Base-by-base conservation (phyloP, 2,888 invertebrate genomes). In the Sinotaia quadrata region DNA sequence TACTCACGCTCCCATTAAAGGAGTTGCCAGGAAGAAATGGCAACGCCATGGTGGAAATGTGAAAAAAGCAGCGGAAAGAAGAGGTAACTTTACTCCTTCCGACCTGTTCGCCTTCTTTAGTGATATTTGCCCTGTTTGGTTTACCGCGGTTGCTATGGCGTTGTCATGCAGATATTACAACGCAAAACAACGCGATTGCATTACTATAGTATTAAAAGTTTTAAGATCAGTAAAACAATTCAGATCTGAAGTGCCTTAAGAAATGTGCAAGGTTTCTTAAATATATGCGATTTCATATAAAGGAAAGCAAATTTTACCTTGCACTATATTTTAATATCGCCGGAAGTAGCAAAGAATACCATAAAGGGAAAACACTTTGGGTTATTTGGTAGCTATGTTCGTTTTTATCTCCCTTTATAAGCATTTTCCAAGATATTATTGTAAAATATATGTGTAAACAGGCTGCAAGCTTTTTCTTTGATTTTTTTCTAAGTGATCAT, bases 11-110 rank as follows among this genome's bases (percentile, higher is more conserved):
- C 51, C 69, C 69, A 62, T 80, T 85, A 68, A 87, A 87, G 21
- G 82, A 79, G 75, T 87, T 87, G 69, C 88, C 88, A 24, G 87
- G 87, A 67, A 88, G 74, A 76, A 85, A 86, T 69, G 88, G 88
- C 78, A 88, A 78, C 60, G 87, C 85, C 88, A 88, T 88, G 56
- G 61, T 82, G 67, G 62, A 33, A 51, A 41, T 31, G 33, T 63
- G 3, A 24, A 37, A 10, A 37, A 41, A 54, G 24, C 29, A 36
- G 34, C 33, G 37, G 41, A 36, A 33, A 18, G 41, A 52, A 29
- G 37, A 21, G 41, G 51, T 15, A 24, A 54, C n/a, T n/a, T 47
- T 4, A n/a, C 24, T 1, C 24, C 24, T 7, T 18, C 47, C n/a
- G 24, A 47, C 8, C 47, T 24, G 7, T 12, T 47, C 47, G 24